phyloP scores from a whole-genome alignment of 30 jellyfish, hydroid and myxozoan genomes.

The Pelagia noctiluca region DNA sequence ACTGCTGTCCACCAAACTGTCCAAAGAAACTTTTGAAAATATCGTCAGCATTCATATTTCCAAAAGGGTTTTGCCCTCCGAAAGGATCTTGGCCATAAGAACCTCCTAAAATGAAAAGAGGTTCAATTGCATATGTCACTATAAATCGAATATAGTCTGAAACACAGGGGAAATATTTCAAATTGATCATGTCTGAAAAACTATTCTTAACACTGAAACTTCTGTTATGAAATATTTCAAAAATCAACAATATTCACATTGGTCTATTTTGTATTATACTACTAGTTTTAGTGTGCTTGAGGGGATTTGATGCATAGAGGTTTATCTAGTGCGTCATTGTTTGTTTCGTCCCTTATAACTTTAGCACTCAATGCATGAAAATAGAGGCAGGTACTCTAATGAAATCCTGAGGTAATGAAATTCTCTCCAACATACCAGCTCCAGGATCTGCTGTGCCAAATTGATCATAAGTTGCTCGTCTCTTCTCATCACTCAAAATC shows the following conservation, averaged over 20 bases:
- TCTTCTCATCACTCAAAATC: constrained; percentile 95
- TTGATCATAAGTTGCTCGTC: constrained; percentile 94
- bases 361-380: not conserved
- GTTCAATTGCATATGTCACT: not conserved
- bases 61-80: constrained; percentile 81
- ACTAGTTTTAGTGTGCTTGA: too few relatives aligned
- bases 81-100: constrained; percentile 73
- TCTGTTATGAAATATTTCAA: too few relatives aligned
- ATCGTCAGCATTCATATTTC: constrained; percentile 92
- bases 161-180: too few relatives aligned
- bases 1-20: constrained; percentile 83
- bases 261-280: too few relatives aligned
- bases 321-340: too few relatives aligned
- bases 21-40: constrained; percentile 95
- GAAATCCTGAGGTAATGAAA: not conserved
- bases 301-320: too few relatives aligned
- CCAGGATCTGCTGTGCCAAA: constrained; percentile 99
- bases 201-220: too few relatives aligned
- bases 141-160: not conserved
- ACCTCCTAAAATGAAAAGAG: constrained; percentile 40
- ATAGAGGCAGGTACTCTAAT: not conserved
- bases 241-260: too few relatives aligned
- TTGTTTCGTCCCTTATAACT: too few relatives aligned
- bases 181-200: too few relatives aligned
- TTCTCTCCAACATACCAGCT: constrained; percentile 65